Evolutionary conservation across 2,888 invertebrate genomes (phyloP).

Genomic region (Meandrusa payeni): DNA sequence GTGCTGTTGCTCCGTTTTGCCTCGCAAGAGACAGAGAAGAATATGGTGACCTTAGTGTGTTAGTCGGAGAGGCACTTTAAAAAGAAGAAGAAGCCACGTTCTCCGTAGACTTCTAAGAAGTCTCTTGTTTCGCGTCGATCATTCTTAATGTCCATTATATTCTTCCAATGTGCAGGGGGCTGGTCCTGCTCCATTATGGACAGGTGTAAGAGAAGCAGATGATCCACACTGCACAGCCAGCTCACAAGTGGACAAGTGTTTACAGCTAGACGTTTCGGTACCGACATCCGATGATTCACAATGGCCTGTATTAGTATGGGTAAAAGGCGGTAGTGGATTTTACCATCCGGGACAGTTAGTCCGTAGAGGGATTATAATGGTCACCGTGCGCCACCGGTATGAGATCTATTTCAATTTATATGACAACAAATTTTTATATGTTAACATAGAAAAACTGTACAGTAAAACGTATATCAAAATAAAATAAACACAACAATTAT

Average conservation of each 20-base stretch:
- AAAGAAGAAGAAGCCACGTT: too few relatives aligned
- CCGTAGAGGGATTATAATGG: conserved; percentile 53
- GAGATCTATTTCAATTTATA: background rate
- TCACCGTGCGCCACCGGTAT: conserved; percentile 61
- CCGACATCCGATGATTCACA: conserved; percentile 56
- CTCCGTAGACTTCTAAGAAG: too few relatives aligned
- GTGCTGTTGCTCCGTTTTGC: too few relatives aligned
- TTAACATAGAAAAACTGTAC: too few relatives aligned
- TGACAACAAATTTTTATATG: too few relatives aligned
- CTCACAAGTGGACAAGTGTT: conserved; percentile 79
- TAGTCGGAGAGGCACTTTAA: too few relatives aligned
- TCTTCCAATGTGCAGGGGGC: conserved; percentile 46
- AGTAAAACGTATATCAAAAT: too few relatives aligned
- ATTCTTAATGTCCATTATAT: too few relatives aligned
- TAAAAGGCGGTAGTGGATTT: conserved; percentile 47
- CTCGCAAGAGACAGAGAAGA: too few relatives aligned
- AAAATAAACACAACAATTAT: too few relatives aligned
- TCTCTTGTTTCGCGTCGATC: too few relatives aligned
- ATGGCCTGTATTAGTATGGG: conserved; percentile 65
- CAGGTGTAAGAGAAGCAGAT: conserved; percentile 45
- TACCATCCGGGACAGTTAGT: conserved; percentile 53
- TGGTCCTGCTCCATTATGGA: conserved; percentile 60
- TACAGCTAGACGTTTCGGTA: conserved; percentile 83
- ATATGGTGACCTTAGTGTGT: too few relatives aligned
- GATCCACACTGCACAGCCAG: conserved; percentile 42